Base-by-base conservation (phyloP, 2,113 vertebrate genomes). In the Colistium nudipinnis region DNA sequence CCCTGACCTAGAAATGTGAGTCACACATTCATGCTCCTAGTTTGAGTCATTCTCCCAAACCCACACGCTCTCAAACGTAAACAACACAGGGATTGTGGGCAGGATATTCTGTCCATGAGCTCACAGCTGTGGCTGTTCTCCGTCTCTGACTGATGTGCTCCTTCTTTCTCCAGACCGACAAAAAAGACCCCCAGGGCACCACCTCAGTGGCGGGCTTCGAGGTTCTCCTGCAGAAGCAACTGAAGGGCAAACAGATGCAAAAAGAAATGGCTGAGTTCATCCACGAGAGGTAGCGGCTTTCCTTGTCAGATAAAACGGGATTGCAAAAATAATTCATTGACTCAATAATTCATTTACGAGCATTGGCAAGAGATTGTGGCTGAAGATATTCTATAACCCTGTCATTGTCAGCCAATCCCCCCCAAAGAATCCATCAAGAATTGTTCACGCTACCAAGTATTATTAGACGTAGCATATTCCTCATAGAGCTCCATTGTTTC, bases 211-310 rank as follows among this genome's bases (percentile, higher is more conserved):
- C 95, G 0, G 97, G 98, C 24, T 97, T 99, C 78, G 98, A 98
- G 86, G 94, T 98, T 20, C 95, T 98, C 24, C 94, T 99, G 22
- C 96, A 98, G 81, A 99, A 99, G 79, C 98, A 98, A 74, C 92
- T 99, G 70, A 98, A 98, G 87, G 97, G 98, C 78, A 98, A 98
- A 70, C 96, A 98, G 84, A 97, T 97, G 96, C 96, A 98, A 88
- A 99, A 99, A 60, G 98, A 99, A 85, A 99, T 99, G 97, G 94
- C 97, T 0, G 97, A 99, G 82, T 99, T 99, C 19, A 84, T 99
- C 86, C 93, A 96, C 31, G 98, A 99, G 90, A 96, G 98, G 97
- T 98, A 91, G 93, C n/a, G 6, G 5, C 55, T 48, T 45, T n/a
- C 31, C 4, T 0, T 7, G 16, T 93, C 56, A 74, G 4, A 67